These are phyloP conservation scores for Platichthys flesus DNA, from an alignment of 2,113 vertebrate species.

Conservation along the genomic window DNA sequence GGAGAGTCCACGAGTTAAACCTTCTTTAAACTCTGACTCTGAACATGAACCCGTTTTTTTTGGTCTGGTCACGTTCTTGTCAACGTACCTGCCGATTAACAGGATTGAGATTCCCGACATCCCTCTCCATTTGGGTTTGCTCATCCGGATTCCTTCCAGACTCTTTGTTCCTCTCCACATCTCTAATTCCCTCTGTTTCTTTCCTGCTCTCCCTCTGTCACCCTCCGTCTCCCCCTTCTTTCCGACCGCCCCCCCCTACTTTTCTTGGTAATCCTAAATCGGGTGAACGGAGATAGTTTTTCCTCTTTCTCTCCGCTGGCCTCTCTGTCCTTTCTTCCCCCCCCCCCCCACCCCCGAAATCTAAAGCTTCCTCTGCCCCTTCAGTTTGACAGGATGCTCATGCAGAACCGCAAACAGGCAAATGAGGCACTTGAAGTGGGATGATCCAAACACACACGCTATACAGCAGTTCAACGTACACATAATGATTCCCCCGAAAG, in stretches of 20 bases:
- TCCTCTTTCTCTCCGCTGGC: constrained; percentile 58
- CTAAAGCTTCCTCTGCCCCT: constrained; percentile 72
- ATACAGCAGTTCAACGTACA: constrained; percentile 34
- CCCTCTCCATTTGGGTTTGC: constrained; percentile 37
- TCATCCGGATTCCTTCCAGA: constrained; percentile 41
- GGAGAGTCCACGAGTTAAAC: not conserved
- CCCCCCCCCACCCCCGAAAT: constrained; percentile 27
- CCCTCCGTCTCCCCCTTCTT: too few relatives aligned
- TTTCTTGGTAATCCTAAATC: constrained; percentile 73
- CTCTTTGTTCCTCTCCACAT: constrained; percentile 54
- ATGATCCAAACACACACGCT: constrained; percentile 30
- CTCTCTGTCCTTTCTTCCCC: constrained; percentile 47
- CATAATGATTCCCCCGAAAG: constrained; percentile 44
- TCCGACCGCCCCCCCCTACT: constrained; percentile 29
- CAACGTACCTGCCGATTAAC: constrained; percentile 53
- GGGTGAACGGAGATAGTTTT: constrained; percentile 69
- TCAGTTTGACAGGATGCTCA: constrained; percentile 37
- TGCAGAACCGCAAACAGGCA: constrained; percentile 16
- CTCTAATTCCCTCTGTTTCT: constrained; percentile 38
- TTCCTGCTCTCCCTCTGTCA: constrained; percentile 10
- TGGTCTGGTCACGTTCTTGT: constrained; percentile 3
- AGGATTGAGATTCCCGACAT: constrained; percentile 46
- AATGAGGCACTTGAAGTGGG: constrained; percentile 25
- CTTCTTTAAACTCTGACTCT: not conserved
- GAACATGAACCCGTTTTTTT: not conserved